Evolutionary conservation across 2,113 vertebrate genomes (phyloP).

Genomic region (Sinocyclocheilus anophthalmus): DNA sequence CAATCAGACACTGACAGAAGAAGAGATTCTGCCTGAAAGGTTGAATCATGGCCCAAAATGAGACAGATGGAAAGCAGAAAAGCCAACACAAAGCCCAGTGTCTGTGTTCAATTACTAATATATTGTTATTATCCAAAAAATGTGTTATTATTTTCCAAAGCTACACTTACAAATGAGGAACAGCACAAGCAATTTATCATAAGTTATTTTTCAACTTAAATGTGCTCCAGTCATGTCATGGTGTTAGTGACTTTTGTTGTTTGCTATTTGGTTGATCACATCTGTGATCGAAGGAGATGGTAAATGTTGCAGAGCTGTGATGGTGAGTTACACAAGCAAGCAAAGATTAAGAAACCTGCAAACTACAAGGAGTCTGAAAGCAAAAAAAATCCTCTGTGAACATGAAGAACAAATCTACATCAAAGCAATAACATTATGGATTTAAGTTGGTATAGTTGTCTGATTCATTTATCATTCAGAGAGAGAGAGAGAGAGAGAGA

Average conservation of each 20-base stretch:
- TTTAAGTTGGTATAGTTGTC: not conserved
- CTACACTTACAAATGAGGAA: no score
- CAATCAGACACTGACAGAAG: not conserved
- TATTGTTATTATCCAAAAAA: no score
- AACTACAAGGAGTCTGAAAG: no score
- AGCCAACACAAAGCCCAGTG: not conserved
- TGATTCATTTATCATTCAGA: slow-evolving; percentile 1
- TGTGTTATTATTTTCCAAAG: no score
- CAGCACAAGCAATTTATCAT: no score
- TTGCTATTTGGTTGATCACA: not conserved
- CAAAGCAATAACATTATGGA: not conserved
- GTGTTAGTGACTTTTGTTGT: not conserved
- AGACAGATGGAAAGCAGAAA: not conserved
- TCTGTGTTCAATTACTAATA: not conserved
- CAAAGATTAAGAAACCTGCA: no score
- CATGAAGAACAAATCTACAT: not conserved
- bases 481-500: not conserved
- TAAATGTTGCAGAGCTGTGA: not conserved
- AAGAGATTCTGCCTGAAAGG: not conserved
- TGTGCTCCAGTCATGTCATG: no score
- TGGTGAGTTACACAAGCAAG: not conserved
- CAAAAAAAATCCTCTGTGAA: not conserved
- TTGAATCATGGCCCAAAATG: not conserved
- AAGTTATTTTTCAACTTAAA: no score
- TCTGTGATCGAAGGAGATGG: not conserved